Conservation (phyloP, 2,113 vertebrate genomes). For the Macrotus californicus region DNA sequence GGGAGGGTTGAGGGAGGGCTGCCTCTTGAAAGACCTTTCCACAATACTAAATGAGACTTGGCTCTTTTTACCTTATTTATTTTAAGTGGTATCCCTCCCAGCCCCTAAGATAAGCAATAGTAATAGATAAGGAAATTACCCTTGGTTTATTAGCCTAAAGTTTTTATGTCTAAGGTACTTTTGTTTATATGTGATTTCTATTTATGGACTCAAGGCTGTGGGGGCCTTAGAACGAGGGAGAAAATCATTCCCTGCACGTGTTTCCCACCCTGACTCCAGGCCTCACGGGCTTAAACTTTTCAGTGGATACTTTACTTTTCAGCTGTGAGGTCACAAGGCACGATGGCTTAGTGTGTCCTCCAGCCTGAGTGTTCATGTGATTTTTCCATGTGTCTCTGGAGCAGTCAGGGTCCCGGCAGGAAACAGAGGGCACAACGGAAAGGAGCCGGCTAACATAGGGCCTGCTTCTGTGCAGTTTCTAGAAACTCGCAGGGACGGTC, state of each 20-base stretch:
- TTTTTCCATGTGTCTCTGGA: not conserved
- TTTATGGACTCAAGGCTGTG: not conserved
- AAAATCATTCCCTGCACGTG: not conserved
- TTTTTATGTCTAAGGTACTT: not conserved
- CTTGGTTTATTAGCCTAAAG: not conserved
- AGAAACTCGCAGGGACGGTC: not conserved
- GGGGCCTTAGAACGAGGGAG: not conserved
- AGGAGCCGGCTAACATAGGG: not conserved
- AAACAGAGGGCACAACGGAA: not conserved
- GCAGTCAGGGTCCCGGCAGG: not conserved
- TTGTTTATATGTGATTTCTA: not conserved
- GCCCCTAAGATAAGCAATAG: not conserved
- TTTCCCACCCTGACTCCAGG: not conserved
- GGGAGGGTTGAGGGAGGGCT: rapidly evolving
- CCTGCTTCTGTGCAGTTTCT: not conserved
- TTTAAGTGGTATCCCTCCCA: not conserved
- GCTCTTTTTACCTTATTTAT: not conserved
- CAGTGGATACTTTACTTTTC: not conserved
- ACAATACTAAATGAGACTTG: not conserved
- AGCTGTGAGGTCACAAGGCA: not conserved
- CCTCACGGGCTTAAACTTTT: not conserved
- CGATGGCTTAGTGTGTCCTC: not conserved
- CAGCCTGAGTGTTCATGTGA: not conserved
- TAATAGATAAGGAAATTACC: not conserved
- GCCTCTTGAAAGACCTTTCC: not conserved